phyloP scores from a whole-genome alignment of 2,888 invertebrate genomes.

The Sphaerophoria taeniata region DNA sequence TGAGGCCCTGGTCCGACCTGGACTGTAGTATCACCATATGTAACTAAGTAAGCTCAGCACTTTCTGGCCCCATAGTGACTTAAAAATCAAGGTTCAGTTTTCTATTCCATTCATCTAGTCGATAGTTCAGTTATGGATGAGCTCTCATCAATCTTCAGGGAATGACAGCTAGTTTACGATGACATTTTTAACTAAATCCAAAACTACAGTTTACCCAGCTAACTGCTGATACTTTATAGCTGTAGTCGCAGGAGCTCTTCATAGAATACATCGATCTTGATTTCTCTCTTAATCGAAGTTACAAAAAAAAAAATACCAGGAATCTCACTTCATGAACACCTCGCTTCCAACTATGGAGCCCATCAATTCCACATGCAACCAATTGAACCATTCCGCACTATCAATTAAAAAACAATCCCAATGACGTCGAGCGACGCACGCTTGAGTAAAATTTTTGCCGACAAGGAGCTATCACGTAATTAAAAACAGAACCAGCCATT shows the following conservation, averaged over 20 bases:
- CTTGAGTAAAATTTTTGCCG: conserved; percentile 43
- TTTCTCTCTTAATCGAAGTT: background rate
- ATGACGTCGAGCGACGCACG: conserved; percentile 27
- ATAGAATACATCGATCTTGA: conserved; percentile 30
- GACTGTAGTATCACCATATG: too few relatives aligned
- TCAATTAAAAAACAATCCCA: conserved; percentile 64
- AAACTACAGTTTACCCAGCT: too few relatives aligned
- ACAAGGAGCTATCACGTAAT: conserved; percentile 52
- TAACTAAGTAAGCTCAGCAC: too few relatives aligned
- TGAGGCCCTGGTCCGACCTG: too few relatives aligned
- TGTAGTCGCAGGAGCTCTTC: background rate
- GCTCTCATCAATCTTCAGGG: background rate
- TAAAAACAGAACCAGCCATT: conserved; percentile 60
- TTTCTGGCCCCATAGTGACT: too few relatives aligned
- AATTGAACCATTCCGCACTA: conserved; percentile 57
- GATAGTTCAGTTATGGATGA: background rate
- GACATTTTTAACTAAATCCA: conserved; percentile 15
- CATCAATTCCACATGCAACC: conserved; percentile 47
- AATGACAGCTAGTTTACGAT: conserved; percentile 12
- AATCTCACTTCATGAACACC: conserved; percentile 53
- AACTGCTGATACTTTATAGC: background rate
- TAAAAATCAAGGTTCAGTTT: too few relatives aligned
- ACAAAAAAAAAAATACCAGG: conserved; percentile 23
- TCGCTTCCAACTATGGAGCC: conserved; percentile 53
- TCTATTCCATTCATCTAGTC: too few relatives aligned